Conservation (phyloP, 2,888 invertebrate genomes). For the Ptychoptera contaminata region DNA sequence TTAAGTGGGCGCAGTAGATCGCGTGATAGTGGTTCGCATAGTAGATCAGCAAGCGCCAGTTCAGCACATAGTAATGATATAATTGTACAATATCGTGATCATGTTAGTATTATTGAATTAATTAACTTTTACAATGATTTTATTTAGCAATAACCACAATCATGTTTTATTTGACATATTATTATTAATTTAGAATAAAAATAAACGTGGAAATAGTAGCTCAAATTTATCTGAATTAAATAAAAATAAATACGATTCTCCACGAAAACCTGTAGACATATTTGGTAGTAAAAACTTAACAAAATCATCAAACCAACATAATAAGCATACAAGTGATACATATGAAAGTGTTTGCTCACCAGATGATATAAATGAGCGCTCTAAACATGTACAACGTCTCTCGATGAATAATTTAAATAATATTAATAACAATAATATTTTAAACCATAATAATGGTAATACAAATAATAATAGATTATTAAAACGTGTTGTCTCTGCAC, state of each 20-base stretch:
- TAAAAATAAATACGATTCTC: slow-evolving; percentile 16
- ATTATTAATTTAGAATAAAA: too few relatives aligned
- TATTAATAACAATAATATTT: slow-evolving; percentile 10
- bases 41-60: slow-evolving; percentile 49
- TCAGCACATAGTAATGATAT: slow-evolving; percentile 32
- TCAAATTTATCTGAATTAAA: background rate
- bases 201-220: too few relatives aligned
- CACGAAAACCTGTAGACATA: slow-evolving; percentile 17
- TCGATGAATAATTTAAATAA: slow-evolving; percentile 22
- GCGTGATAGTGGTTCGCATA: slow-evolving; percentile 58
- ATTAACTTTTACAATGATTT: background rate
- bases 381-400: slow-evolving; percentile 21
- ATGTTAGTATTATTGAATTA: slow-evolving; percentile 18
- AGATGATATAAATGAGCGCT: slow-evolving; percentile 28
- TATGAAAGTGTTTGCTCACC: slow-evolving; percentile 31
- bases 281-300: slow-evolving; percentile 10
- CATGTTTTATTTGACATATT: slow-evolving; percentile 14
- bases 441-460: slow-evolving; percentile 14
- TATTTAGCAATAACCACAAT: slow-evolving; percentile 23
- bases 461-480: slow-evolving; percentile 27
- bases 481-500: slow-evolving; percentile 42
- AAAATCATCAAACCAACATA: background rate
- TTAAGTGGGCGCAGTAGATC: slow-evolving; percentile 36
- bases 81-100: slow-evolving; percentile 27
- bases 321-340: slow-evolving; percentile 26